Evolutionary conservation across 2,113 vertebrate species (phyloP).

Genomic region (Catharus minimus): DNA sequence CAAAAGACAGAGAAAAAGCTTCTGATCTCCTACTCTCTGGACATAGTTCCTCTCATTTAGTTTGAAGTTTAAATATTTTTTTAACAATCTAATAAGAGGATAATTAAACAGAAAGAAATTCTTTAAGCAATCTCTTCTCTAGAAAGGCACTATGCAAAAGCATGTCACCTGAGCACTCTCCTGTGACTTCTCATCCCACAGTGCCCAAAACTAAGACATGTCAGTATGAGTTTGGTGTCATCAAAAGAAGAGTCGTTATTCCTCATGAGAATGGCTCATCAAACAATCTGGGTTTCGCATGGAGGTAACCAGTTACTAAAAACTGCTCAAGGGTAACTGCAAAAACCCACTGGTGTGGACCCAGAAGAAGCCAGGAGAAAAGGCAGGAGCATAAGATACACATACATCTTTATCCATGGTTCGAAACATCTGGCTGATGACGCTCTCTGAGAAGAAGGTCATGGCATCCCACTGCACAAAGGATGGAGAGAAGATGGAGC

Average conservation of each 20-base stretch:
- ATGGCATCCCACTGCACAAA: conserved; percentile 95
- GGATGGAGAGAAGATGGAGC: conserved; percentile 86
- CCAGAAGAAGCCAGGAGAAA: not conserved
- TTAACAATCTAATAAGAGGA: not conserved
- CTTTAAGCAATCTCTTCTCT: not conserved
- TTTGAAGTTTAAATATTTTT: not conserved
- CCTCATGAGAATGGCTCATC: not conserved
- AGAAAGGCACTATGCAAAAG: not conserved
- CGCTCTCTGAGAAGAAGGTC: conserved; percentile 92
- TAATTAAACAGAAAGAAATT: not conserved
- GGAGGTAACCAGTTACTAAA: not conserved
- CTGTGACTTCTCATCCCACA: not conserved
- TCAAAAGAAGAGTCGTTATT: not conserved
- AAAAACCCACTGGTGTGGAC: not conserved
- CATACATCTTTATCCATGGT: conserved; percentile 89
- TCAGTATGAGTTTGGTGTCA: not conserved
- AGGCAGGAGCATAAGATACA: not conserved
- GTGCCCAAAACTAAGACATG: not conserved
- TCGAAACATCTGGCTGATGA: conserved; percentile 87
- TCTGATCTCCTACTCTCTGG: not conserved
- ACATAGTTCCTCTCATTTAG: not conserved
- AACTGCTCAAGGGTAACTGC: not conserved
- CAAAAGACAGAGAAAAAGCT: not conserved
- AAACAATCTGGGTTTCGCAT: not conserved
- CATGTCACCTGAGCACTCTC: not conserved